These are phyloP conservation scores for Coregonus suidteri DNA, from an alignment of 2,797 vertebrate genomes.

Conservation along the genomic window DNA sequence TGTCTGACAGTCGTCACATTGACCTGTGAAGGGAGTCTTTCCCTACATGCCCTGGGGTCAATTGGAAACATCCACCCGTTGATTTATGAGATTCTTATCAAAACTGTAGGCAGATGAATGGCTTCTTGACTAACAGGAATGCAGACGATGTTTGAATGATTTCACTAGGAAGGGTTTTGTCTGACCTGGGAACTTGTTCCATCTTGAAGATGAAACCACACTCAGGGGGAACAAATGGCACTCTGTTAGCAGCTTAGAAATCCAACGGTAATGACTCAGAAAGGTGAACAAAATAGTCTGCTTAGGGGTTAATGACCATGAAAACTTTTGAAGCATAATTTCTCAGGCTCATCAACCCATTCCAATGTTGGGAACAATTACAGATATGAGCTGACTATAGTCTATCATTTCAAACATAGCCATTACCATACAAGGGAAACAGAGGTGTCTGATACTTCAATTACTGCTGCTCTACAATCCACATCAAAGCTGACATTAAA, in stretches of 20 bases:
- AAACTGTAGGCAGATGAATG: conserved; percentile 12
- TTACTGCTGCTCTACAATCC: neutral
- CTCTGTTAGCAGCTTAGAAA: neutral
- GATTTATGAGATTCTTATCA: conserved; percentile 19
- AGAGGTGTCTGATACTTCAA: neutral
- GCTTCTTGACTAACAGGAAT: conserved; percentile 37
- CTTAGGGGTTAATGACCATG: neutral
- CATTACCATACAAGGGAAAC: neutral
- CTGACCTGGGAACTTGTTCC: conserved; percentile 8
- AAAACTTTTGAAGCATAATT: neutral
- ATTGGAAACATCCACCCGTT: conserved; percentile 31
- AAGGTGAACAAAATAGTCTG: neutral
- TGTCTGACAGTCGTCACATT: conserved; percentile 54
- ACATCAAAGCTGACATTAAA: neutral
- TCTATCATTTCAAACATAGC: neutral
- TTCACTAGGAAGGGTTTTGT: conserved; percentile 32
- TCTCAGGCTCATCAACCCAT: neutral
- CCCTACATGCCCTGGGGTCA: conserved; percentile 19
- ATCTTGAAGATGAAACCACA: conserved; percentile 30
- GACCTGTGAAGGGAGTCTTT: conserved; percentile 42
- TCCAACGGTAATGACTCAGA: neutral
- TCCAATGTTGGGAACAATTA: neutral
- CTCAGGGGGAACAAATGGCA: neutral
- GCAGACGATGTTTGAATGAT: conserved; percentile 25
- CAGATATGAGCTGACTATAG: neutral